These are phyloP conservation scores for Diogma glabrata DNA, from an alignment of 2,888 invertebrate species.

Conservation along the genomic window DNA sequence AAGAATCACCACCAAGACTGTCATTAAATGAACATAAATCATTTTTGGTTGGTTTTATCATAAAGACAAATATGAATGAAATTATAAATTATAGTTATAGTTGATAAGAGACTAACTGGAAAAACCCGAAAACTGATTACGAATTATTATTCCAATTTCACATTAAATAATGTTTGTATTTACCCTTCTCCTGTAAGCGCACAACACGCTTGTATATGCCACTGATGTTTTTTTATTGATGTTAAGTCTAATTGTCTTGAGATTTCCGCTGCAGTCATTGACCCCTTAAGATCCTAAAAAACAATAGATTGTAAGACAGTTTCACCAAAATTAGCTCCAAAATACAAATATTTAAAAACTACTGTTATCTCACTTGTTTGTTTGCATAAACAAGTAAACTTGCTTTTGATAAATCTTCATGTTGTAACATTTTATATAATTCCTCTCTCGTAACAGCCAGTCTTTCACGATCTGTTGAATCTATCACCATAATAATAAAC, in stretches of 20 bases:
- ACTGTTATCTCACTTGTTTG: slow-evolving; percentile 54
- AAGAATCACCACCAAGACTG: no score
- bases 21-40: no score
- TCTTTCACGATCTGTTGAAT: slow-evolving; percentile 89
- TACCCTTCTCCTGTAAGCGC: slow-evolving; percentile 97
- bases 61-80: slow-evolving; percentile 11
- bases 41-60: no score
- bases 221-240: slow-evolving; percentile 90
- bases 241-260: slow-evolving; percentile 83
- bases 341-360: no score
- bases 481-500: slow-evolving; percentile 95
- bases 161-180: slow-evolving; percentile 24
- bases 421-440: slow-evolving; percentile 82
- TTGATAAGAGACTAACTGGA: no score
- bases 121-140: no score
- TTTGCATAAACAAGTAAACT: slow-evolving; percentile 93
- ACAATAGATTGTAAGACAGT: slow-evolving; percentile 10
- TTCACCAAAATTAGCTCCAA: no score
- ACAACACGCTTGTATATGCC: slow-evolving; percentile 99
- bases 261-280: slow-evolving; percentile 94
- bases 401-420: slow-evolving; percentile 87
- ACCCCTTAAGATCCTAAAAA: slow-evolving; percentile 82
- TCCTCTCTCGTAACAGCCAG: slow-evolving; percentile 84
- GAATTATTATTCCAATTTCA: no score
- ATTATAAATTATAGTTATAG: no score